Evolutionary conservation across 2,888 invertebrate genomes (phyloP).

Genomic region (Elmis aenea): DNA sequence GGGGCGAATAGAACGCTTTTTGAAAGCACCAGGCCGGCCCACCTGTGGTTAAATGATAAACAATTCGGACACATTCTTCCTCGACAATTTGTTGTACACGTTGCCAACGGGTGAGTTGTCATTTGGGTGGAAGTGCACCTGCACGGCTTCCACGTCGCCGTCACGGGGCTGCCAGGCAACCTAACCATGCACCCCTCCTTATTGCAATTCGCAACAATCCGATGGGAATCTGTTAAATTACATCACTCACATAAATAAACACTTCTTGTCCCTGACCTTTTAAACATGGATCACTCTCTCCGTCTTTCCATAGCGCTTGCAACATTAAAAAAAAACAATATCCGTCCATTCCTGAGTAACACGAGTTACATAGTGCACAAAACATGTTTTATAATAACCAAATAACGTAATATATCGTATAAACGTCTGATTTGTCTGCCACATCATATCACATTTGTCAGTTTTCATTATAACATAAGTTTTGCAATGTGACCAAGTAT

Average conservation of each 20-base stretch:
- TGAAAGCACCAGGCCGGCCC: constrained; percentile 13
- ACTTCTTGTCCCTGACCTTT: constrained; percentile 23
- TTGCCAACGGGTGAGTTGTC: constrained; percentile 41
- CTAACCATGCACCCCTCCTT: constrained; percentile 12
- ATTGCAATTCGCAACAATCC: constrained; percentile 11
- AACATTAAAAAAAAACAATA: too few relatives aligned
- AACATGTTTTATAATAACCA: too few relatives aligned
- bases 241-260: constrained; percentile 13
- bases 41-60: constrained; percentile 37
- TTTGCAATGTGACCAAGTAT: too few relatives aligned
- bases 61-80: constrained; percentile 39
- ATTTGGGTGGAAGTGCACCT: constrained; percentile 17
- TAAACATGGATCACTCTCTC: constrained; percentile 5
- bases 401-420: too few relatives aligned
- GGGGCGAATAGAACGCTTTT: constrained; percentile 13
- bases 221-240: constrained; percentile 8
- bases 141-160: constrained; percentile 20
- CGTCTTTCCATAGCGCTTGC: not conserved
- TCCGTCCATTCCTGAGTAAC: too few relatives aligned
- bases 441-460: too few relatives aligned
- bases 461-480: too few relatives aligned
- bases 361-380: too few relatives aligned
- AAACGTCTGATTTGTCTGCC: too few relatives aligned
- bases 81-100: constrained; percentile 42
- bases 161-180: constrained; percentile 8